phyloP scores from a whole-genome alignment of 1,140 invertebrate species.

The Nasonia vitripennis region DNA sequence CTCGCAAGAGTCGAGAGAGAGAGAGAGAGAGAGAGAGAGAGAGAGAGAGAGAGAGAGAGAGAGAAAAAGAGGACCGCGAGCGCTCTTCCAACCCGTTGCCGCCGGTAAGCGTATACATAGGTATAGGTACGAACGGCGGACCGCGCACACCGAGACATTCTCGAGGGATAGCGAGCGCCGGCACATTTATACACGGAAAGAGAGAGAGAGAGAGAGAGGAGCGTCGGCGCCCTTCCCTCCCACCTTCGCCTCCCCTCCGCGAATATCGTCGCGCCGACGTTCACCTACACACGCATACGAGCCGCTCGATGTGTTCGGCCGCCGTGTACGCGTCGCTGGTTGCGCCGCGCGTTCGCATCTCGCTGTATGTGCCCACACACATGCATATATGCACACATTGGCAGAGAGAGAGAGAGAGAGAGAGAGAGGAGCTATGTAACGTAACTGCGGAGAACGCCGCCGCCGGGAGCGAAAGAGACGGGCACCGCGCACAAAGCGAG shows the following conservation, averaged over 20 bases:
- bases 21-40: conserved; percentile 43
- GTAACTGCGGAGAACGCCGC: background rate
- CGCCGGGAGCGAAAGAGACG: conserved; percentile 25
- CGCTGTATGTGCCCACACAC: background rate
- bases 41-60: conserved; percentile 33
- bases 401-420: too few relatives aligned
- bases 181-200: conserved; percentile 71
- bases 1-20: conserved; percentile 27
- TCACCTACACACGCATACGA: background rate
- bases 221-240: conserved; percentile 54
- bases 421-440: background rate
- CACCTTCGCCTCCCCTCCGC: conserved; percentile 53
- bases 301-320: background rate
- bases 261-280: conserved; percentile 61
- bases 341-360: background rate
- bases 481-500: background rate
- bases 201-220: conserved; percentile 56
- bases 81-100: conserved; percentile 6
- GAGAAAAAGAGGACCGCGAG: conserved; percentile 37
- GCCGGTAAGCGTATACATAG: conserved; percentile 25
- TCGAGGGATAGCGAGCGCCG: conserved; percentile 72
- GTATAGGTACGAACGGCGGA: conserved; percentile 26
- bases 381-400: background rate
- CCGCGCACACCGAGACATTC: conserved; percentile 56
- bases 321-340: background rate